Percentiles rank a stretch among this genome's conserved stretches.
These are phyloP conservation scores for Agrotis clavis DNA, from an alignment of 2,888 invertebrate genomes.

Conservation along the genomic window DNA sequence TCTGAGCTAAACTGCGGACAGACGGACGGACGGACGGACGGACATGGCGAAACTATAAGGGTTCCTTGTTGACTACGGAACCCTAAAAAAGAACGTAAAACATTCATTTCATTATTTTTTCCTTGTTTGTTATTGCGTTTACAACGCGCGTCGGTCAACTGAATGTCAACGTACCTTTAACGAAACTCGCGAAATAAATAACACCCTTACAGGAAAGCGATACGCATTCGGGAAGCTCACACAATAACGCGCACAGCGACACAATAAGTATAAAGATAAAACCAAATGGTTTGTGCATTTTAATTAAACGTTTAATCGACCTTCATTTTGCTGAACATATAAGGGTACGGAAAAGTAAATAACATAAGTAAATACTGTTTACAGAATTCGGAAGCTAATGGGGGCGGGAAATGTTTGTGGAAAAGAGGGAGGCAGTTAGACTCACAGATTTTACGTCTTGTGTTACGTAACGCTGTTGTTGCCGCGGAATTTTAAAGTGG, in stretches of 20 bases:
- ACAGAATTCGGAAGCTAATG: constrained; percentile 57
- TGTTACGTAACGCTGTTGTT: constrained; percentile 27
- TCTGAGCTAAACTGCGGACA: too few relatives aligned
- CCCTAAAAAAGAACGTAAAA: too few relatives aligned
- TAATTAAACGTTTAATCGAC: constrained; percentile 64
- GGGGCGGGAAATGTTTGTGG: constrained; percentile 45
- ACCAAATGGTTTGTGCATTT: constrained; percentile 67
- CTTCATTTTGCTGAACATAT: constrained; percentile 56
- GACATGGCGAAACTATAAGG: too few relatives aligned
- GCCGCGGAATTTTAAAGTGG: neutral
- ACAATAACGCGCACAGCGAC: constrained; percentile 52
- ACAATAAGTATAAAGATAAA: constrained; percentile 66
- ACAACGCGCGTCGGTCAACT: constrained; percentile 39
- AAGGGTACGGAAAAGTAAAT: constrained; percentile 67
- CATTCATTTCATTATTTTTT: too few relatives aligned
- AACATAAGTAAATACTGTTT: constrained; percentile 65
- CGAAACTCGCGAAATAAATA: constrained; percentile 61
- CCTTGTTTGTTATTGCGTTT: constrained; percentile 47
- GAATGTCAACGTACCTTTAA: constrained; percentile 54
- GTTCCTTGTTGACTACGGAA: too few relatives aligned
- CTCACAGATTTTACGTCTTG: constrained; percentile 27
- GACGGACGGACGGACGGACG: too few relatives aligned
- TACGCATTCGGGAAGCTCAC: constrained; percentile 54
- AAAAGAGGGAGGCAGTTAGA: constrained; percentile 40
- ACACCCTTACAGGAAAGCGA: constrained; percentile 60